Conservation (phyloP, 2,888 invertebrate genomes). For the Adineta ricciae region DNA sequence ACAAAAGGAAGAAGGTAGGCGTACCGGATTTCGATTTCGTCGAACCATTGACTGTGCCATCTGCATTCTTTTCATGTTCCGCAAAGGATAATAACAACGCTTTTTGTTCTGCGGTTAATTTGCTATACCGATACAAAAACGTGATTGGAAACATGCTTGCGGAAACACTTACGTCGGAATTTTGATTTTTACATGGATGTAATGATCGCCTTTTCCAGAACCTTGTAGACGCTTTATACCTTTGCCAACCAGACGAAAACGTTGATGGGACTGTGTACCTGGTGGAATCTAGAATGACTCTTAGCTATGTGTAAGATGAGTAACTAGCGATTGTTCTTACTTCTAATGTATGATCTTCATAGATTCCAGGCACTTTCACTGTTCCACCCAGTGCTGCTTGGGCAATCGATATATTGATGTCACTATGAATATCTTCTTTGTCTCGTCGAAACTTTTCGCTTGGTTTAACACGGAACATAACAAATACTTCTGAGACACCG, state of each 20-base stretch:
- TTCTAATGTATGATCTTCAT: slow-evolving; percentile 61
- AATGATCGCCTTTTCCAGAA: slow-evolving; percentile 87
- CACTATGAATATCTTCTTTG: slow-evolving; percentile 89
- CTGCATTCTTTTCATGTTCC: slow-evolving; percentile 76
- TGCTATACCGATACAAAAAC: no score
- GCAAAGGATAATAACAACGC: slow-evolving; percentile 78
- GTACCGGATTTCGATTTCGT: slow-evolving; percentile 24
- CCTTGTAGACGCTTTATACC: slow-evolving; percentile 82
- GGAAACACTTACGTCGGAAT: slow-evolving; percentile 60
- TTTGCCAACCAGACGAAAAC: slow-evolving; percentile 72
- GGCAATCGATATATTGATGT: slow-evolving; percentile 73
- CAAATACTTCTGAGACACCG: slow-evolving; percentile 75
- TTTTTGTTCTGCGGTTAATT: slow-evolving; percentile 68
- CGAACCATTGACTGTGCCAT: slow-evolving; percentile 70
- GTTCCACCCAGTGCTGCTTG: slow-evolving; percentile 89
- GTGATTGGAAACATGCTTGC: background rate
- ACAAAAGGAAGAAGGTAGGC: background rate
- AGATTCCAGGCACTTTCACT: slow-evolving; percentile 79
- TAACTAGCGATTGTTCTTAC: background rate
- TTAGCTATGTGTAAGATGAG: no score
- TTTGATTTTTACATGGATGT: slow-evolving; percentile 77
- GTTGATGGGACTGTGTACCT: slow-evolving; percentile 83
- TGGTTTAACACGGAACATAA: slow-evolving; percentile 67
- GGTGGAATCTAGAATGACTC: slow-evolving; percentile 58
- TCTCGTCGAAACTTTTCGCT: slow-evolving; percentile 81